Percentiles rank a stretch among this genome's conserved stretches.
Evolutionary conservation across 2,888 invertebrate species (phyloP).

Genomic region (Zeuzera pyrina): DNA sequence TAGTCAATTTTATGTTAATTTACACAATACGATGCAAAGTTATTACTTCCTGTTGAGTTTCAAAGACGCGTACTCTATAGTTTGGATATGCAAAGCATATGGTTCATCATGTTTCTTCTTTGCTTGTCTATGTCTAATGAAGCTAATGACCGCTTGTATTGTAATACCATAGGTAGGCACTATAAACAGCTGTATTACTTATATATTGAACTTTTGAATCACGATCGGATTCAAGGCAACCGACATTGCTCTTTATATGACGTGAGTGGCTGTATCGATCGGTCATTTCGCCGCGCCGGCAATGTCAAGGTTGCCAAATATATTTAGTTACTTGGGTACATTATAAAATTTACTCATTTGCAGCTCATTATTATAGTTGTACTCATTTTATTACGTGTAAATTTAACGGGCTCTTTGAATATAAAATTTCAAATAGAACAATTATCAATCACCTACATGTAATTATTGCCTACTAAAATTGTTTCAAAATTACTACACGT

Average conservation of each 20-base stretch:
- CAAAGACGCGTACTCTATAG: slow-evolving; percentile 1
- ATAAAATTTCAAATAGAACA: too few species aligned
- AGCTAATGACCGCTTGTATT: slow-evolving; percentile 45
- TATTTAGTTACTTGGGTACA: slow-evolving; percentile 14
- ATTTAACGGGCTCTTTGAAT: too few species aligned
- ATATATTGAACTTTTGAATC: slow-evolving; percentile 39
- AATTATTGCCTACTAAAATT: too few species aligned
- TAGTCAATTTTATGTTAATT: too few species aligned
- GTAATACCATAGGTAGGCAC: slow-evolving; percentile 26
- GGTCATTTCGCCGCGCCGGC: slow-evolving; percentile 43
- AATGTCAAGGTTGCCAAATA: slow-evolving; percentile 52
- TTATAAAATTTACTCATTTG: too few species aligned
- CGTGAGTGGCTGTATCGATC: slow-evolving; percentile 54
- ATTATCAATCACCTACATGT: too few species aligned
- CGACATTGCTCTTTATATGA: slow-evolving; percentile 55
- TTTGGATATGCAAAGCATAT: slow-evolving; percentile 10
- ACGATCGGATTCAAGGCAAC: slow-evolving; percentile 54
- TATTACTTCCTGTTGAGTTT: slow-evolving; percentile 18
- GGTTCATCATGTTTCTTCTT: slow-evolving; percentile 1
- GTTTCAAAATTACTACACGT: too few species aligned
- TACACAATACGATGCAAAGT: too few species aligned
- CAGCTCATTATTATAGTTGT: too few species aligned
- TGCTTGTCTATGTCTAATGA: slow-evolving; percentile 15
- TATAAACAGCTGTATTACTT: slow-evolving; percentile 29
- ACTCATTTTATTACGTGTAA: too few species aligned